A percentile compares a stretch with the other conserved stretches of the same genome.
Evolutionary conservation across 2,113 vertebrate genomes (phyloP).

Genomic region (Heterotilapia buettikoferi): DNA sequence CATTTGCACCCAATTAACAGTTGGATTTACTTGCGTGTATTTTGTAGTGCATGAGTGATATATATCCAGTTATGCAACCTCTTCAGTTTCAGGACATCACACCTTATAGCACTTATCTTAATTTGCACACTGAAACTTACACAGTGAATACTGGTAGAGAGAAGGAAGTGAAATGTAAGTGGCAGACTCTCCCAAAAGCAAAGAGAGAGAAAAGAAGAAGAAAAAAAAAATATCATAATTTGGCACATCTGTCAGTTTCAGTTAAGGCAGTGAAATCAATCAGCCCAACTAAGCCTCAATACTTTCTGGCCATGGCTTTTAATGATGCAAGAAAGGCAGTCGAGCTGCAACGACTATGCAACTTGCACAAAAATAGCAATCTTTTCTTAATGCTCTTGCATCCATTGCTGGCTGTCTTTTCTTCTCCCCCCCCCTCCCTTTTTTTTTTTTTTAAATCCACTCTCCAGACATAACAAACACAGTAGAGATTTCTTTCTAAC

Average conservation of each 20-base stretch:
- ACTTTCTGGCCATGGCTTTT: conserved; percentile 20
- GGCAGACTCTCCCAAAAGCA: conserved; percentile 22
- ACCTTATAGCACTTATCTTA: background rate
- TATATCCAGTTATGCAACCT: conserved; percentile 39
- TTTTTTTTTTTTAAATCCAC: background rate
- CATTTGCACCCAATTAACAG: background rate
- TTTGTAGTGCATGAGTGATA: conserved; percentile 41
- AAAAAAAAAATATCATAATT: conserved; percentile 21
- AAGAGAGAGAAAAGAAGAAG: background rate
- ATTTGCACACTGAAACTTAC: conserved; percentile 3
- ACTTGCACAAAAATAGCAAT: conserved; percentile 24
- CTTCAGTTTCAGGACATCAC: background rate
- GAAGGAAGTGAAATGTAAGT: background rate
- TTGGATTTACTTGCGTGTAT: conserved; percentile 13
- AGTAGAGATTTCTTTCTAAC: background rate
- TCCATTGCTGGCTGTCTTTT: background rate
- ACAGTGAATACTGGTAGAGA: conserved; percentile 8
- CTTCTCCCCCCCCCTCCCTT: accelerated
- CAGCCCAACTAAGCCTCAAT: conserved; percentile 7
- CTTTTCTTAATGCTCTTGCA: conserved; percentile 19
- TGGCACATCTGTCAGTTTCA: conserved; percentile 66
- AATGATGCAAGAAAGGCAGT: conserved; percentile 59
- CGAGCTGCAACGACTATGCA: conserved; percentile 44
- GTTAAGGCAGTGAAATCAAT: conserved; percentile 60
- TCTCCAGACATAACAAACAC: background rate